Evolutionary conservation across 2,113 vertebrate species (phyloP), one percentile per base, ranked within the genome.

Genomic region (Petroica traversi): DNA sequence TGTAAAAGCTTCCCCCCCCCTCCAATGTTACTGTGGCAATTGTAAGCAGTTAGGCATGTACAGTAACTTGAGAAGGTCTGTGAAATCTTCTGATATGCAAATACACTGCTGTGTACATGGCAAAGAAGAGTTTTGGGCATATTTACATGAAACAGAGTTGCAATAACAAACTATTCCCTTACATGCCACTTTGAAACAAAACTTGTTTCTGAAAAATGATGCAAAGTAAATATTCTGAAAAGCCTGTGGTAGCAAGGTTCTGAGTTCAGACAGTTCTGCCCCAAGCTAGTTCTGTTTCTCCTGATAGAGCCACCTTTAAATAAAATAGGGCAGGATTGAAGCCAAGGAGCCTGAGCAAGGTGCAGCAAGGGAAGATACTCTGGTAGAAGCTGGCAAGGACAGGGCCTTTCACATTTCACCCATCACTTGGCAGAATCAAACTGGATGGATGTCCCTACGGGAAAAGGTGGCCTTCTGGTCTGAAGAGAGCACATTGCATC

Each of bases 11-110:
- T 79, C 68, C 26, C 8, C 3, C 22, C 38, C 20, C 25, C 38
- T 19, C 25, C 66, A 55, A 0, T 64, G 68, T 83, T 79, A 63
- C 55, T 91, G 75, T 85, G 59, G 88, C 86, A 93, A 92, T 91
- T 59, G 76, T 67, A 90, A 95, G 85, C 89, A 69, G 76, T 91
- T 95, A 89, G 63, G 87, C 63, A 69, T 31, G 46, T 48, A 89
- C 48, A 55, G 87, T 83, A 86, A 86, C 79, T 95, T 74, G 92
- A 89, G 95, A 89, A 88, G 73, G 81, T 89, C 28, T 59, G 74
- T 88, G 93, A 96, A 96, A 74, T 77, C 95, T 95, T 97, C 89
- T 89, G 87, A 92, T 96, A 87, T 95, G 94, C 88, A 97, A 95
- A 95, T 97, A n/a, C 13, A 17, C 68, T 61, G n/a, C 87, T 90